Conservation (phyloP, 2,888 invertebrate species). For the Metopia argyrocephala region DNA sequence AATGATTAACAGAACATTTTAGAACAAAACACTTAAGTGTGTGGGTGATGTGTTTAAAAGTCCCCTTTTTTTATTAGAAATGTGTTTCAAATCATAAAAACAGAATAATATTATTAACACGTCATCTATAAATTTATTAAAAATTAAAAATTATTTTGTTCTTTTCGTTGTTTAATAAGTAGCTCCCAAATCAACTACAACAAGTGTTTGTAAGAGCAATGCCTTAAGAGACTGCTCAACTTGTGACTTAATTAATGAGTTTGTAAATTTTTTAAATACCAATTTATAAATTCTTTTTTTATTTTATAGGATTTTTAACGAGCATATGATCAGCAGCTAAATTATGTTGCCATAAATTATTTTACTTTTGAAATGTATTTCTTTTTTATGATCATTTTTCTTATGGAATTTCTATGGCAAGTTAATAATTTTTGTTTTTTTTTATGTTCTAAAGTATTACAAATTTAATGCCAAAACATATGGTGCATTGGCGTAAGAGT, state of each 20-base stretch:
- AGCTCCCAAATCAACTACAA: neutral
- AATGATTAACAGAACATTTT: slow-evolving; percentile 30
- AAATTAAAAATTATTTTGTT: neutral
- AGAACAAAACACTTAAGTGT: neutral
- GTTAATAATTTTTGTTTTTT: slow-evolving; percentile 36
- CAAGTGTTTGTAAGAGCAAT: neutral
- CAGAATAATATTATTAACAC: slow-evolving; percentile 1
- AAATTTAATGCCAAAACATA: slow-evolving; percentile 53
- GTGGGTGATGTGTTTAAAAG: slow-evolving; percentile 21
- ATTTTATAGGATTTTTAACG: neutral
- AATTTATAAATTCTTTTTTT: slow-evolving; percentile 57
- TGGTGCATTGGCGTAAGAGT: slow-evolving; percentile 50
- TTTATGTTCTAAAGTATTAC: neutral
- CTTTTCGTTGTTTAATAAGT: neutral
- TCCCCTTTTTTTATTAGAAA: neutral
- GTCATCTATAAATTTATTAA: slow-evolving; percentile 38
- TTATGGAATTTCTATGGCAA: slow-evolving; percentile 24
- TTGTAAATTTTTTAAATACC: slow-evolving; percentile 62
- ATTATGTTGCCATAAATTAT: slow-evolving; percentile 49
- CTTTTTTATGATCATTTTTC: neutral
- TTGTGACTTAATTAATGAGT: slow-evolving; percentile 61
- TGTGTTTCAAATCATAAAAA: slow-evolving; percentile 23
- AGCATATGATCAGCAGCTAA: neutral
- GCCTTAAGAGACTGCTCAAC: neutral
- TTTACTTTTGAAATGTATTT: neutral